A percentile compares a stretch with the other conserved stretches of the same genome.
Evolutionary conservation across 2,113 vertebrate genomes (phyloP).

Genomic region (Tragelaphus strepsiceros): DNA sequence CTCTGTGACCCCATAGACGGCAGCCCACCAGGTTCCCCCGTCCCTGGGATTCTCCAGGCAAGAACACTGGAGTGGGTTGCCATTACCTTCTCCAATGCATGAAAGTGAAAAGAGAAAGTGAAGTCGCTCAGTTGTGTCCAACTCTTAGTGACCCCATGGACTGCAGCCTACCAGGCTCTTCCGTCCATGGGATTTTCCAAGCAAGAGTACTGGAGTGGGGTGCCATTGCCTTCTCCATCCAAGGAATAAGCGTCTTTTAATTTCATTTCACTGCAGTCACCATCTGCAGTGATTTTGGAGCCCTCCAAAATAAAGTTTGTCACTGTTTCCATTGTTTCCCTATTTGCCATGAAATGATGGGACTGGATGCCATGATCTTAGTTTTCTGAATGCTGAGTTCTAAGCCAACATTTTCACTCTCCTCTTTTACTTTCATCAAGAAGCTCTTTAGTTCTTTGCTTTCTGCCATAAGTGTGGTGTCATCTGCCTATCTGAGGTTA

Average conservation of each 20-base stretch:
- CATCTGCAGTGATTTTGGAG: neutral
- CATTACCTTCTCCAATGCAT: too few species aligned
- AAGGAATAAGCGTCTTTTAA: neutral
- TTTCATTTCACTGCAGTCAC: neutral
- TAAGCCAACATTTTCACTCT: neutral
- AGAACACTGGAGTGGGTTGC: too few species aligned
- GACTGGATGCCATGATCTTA: neutral
- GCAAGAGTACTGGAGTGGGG: too few species aligned
- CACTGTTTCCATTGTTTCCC: neutral
- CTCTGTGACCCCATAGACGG: too few species aligned
- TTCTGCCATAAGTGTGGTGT: neutral
- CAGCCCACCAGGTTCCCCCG: too few species aligned
- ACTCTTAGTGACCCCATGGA: too few species aligned
- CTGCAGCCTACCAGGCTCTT: too few species aligned
- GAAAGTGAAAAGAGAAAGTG: too few species aligned
- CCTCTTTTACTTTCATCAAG: neutral
- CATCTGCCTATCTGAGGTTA: neutral
- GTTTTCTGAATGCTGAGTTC: neutral
- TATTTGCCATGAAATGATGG: neutral
- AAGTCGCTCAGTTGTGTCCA: too few species aligned
- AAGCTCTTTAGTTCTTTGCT: neutral
- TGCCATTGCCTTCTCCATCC: too few species aligned
- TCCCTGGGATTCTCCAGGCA: too few species aligned
- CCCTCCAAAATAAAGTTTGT: neutral
- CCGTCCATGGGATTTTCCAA: too few species aligned